Conservation (phyloP, 2,797 vertebrate genomes). For the Hybognathus amarus region DNA sequence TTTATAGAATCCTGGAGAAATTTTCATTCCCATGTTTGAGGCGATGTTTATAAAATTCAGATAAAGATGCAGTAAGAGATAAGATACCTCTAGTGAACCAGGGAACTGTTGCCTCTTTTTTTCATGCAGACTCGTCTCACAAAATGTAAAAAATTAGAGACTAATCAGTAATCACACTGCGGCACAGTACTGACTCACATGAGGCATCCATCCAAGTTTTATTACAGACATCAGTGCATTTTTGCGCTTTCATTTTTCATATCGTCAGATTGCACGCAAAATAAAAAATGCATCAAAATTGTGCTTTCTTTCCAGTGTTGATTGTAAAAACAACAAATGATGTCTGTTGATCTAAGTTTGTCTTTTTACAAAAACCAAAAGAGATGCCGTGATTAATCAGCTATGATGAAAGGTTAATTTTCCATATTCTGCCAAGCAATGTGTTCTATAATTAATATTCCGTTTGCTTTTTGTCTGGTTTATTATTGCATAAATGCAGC, state of each 20-base stretch:
- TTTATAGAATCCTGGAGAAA: slow-evolving; percentile 77
- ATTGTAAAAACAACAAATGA: slow-evolving; percentile 30
- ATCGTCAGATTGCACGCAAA: not conserved
- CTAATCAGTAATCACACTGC: not conserved
- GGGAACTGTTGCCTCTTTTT: slow-evolving; percentile 17
- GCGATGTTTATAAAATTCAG: slow-evolving; percentile 71
- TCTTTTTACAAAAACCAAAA: slow-evolving; percentile 13
- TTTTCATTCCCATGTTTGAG: slow-evolving; percentile 79
- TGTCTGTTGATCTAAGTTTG: slow-evolving; percentile 19
- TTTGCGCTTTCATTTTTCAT: slow-evolving; percentile 12
- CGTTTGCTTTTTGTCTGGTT: slow-evolving; percentile 47
- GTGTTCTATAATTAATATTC: slow-evolving; percentile 52
- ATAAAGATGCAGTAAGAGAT: slow-evolving; percentile 68
- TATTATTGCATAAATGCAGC: slow-evolving; percentile 48
- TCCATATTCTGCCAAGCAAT: slow-evolving; percentile 56
- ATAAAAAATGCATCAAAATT: slow-evolving; percentile 1
- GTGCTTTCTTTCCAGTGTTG: not conserved
- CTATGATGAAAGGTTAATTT: slow-evolving; percentile 45
- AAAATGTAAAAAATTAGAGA: slow-evolving; percentile 30
- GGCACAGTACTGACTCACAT: not conserved
- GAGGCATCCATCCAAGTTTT: not conserved
- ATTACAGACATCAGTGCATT: slow-evolving; percentile 5
- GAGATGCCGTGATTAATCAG: slow-evolving; percentile 35
- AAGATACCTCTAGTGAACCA: slow-evolving; percentile 29
- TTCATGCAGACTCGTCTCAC: slow-evolving; percentile 2